These are phyloP conservation scores for Ischnus inquisitorius DNA, from an alignment of 2,888 invertebrate genomes.

Conservation along the genomic window DNA sequence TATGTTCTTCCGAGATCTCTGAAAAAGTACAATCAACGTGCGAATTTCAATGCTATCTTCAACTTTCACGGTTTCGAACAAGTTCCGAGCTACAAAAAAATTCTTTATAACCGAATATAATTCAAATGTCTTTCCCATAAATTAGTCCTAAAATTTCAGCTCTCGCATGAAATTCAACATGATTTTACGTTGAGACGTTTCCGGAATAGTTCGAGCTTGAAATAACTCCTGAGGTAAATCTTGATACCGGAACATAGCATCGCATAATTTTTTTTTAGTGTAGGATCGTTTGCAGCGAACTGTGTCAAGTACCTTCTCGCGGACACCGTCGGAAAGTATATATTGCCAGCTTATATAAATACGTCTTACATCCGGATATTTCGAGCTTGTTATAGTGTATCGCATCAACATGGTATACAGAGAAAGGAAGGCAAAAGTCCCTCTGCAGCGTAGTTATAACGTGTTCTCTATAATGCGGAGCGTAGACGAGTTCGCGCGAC, in stretches of 20 bases:
- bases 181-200: neutral
- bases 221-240: neutral
- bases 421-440: neutral
- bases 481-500: slow-evolving; percentile 23
- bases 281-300: slow-evolving; percentile 10
- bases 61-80: no score
- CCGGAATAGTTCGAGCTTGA: neutral
- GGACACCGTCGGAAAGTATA: slow-evolving; percentile 1
- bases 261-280: neutral
- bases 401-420: slow-evolving; percentile 4
- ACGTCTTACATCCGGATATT: slow-evolving; percentile 19
- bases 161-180: neutral
- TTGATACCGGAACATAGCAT: neutral
- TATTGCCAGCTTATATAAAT: neutral
- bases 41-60: no score
- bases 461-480: slow-evolving; percentile 22
- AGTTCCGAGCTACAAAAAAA: no score
- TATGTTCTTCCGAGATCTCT: no score
- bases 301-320: slow-evolving; percentile 19
- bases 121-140: no score
- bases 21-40: no score
- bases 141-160: neutral
- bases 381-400: neutral
- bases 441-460: slow-evolving; percentile 18
- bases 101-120: no score